phyloP scores from a whole-genome alignment of 2,113 vertebrate species.

The Tragulus kanchil region DNA sequence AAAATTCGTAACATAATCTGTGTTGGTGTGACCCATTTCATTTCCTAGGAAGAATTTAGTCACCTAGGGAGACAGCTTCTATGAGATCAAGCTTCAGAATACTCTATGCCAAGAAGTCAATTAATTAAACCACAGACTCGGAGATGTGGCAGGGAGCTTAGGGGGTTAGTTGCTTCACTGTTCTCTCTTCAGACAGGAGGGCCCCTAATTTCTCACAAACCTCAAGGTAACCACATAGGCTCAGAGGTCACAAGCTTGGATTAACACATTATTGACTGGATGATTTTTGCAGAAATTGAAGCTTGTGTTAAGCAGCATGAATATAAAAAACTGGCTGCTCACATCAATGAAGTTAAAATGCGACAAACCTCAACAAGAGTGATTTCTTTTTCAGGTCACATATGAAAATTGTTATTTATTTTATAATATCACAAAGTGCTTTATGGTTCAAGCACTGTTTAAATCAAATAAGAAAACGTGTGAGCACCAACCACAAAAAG shows the following conservation, averaged over 20 bases:
- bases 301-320: background rate
- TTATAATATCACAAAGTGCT: slow-evolving; percentile 24
- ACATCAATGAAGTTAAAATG: background rate
- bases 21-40: slow-evolving; percentile 2
- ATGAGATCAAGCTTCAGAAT: background rate
- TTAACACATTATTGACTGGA: background rate
- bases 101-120: background rate
- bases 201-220: background rate
- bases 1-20: background rate
- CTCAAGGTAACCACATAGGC: background rate
- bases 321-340: background rate
- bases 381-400: background rate
- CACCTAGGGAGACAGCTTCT: background rate
- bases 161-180: background rate
- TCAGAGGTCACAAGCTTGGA: slow-evolving; percentile 13
- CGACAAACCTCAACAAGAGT: background rate
- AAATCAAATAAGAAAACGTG: slow-evolving; percentile 52
- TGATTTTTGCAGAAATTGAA: background rate
- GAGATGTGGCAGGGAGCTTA: background rate
- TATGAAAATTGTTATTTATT: slow-evolving; percentile 43
- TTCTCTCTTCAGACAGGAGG: background rate
- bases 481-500: slow-evolving; percentile 25
- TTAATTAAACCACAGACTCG: background rate
- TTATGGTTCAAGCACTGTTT: slow-evolving; percentile 51
- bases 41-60: background rate